These are phyloP conservation scores for Diachasma alloeum DNA, from an alignment of 1,140 invertebrate genomes.

Conservation along the genomic window DNA sequence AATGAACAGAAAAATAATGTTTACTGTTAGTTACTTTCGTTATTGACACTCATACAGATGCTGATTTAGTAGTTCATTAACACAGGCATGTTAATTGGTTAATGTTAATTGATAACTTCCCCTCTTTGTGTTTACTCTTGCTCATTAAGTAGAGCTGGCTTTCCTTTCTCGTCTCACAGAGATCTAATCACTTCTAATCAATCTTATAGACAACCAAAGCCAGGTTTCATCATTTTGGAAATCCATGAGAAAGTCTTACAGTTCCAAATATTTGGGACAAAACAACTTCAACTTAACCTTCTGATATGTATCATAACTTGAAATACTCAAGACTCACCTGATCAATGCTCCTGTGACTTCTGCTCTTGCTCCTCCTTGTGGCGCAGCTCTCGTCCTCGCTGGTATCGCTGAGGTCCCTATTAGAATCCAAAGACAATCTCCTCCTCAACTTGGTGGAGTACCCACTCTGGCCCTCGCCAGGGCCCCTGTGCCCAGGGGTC, in stretches of 20 bases:
- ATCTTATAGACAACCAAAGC: no score
- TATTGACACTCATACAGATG: not conserved
- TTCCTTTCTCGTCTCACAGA: not conserved
- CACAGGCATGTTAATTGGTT: conserved; percentile 4
- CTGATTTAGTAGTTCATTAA: not conserved
- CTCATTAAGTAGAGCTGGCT: not conserved
- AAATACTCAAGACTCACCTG: conserved; percentile 62
- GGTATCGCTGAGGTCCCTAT: conserved; percentile 75
- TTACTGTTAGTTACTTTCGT: conserved; percentile 57
- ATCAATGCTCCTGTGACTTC: conserved; percentile 72
- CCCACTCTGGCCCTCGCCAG: conserved; percentile 53
- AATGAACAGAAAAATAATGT: conserved; percentile 49
- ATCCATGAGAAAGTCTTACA: not conserved
- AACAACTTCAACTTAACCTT: not conserved
- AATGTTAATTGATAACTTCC: not conserved
- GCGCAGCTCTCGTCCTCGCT: conserved; percentile 67
- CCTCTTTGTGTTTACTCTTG: not conserved
- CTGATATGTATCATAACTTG: not conserved
- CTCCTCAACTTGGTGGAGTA: conserved; percentile 64
- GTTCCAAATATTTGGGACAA: not conserved
- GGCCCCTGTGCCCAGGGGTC: conserved; percentile 46
- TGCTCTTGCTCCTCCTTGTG: conserved; percentile 63
- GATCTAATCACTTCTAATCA: not conserved
- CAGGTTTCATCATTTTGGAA: not conserved
- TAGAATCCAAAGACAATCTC: conserved; percentile 76